These are phyloP conservation scores for Neolamprologus falcicula DNA, from an alignment of 2,113 vertebrate species.

Conservation along the genomic window DNA sequence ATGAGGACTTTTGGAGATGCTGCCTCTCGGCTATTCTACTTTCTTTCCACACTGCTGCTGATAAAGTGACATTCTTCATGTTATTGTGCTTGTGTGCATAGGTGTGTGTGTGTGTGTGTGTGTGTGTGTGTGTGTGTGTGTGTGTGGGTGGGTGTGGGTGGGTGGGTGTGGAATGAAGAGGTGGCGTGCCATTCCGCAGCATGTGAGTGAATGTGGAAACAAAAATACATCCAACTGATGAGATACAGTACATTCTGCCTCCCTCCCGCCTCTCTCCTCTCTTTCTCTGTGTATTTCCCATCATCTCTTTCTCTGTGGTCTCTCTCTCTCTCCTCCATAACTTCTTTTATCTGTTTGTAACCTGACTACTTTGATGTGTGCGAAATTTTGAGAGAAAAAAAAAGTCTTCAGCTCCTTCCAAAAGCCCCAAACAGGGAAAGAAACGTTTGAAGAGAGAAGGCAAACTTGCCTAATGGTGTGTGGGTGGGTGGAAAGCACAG, in stretches of 20 bases:
- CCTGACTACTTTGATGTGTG: constrained; percentile 57
- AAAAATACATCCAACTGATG: constrained; percentile 19
- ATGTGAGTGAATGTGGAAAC: constrained; percentile 19
- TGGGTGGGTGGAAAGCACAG: constrained; percentile 32
- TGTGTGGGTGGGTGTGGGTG: neutral
- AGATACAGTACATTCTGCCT: neutral
- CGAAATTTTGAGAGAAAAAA: neutral
- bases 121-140: neutral
- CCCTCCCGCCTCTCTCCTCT: neutral
- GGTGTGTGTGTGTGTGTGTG: neutral
- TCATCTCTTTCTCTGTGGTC: neutral
- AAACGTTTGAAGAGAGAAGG: constrained; percentile 51
- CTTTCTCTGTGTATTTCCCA: neutral
- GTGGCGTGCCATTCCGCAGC: constrained; percentile 4
- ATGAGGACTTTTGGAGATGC: neutral
- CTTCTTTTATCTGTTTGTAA: constrained; percentile 25
- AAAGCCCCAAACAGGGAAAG: constrained; percentile 41
- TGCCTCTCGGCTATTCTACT: neutral
- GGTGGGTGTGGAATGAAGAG: constrained; percentile 28
- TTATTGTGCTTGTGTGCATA: neutral
- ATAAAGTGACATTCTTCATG: neutral
- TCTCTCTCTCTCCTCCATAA: neutral
- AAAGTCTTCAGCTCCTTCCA: constrained; percentile 25
- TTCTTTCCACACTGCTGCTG: neutral
- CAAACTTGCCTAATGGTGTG: constrained; percentile 59